Percentiles rank a stretch among this genome's conserved stretches.
Evolutionary conservation across 2,888 invertebrate species (phyloP).

Genomic region (Eilema caniola): DNA sequence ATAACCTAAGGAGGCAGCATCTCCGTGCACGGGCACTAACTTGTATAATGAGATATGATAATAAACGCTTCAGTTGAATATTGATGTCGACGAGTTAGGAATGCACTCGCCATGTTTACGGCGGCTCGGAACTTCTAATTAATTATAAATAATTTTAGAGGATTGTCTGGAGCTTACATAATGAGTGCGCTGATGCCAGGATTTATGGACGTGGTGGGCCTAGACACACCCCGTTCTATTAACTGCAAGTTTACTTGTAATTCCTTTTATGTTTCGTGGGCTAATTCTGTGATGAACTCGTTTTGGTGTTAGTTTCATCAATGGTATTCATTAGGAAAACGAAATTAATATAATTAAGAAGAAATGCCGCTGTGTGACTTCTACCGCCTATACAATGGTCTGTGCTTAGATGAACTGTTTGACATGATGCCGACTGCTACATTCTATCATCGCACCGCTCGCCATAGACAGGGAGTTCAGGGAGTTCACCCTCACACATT

Average conservation of each 20-base stretch:
- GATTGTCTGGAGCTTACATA: slow-evolving; percentile 35
- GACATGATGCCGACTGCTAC: too few relatives aligned
- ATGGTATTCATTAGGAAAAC: too few relatives aligned
- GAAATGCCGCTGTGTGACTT: too few relatives aligned
- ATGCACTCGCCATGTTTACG: slow-evolving; percentile 80
- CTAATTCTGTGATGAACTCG: background rate
- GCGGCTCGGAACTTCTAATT: slow-evolving; percentile 54
- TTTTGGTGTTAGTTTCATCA: too few relatives aligned
- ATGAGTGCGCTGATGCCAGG: slow-evolving; percentile 5
- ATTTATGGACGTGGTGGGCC: slow-evolving; percentile 5
- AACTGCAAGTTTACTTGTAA: background rate
- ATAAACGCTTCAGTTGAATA: slow-evolving; percentile 85
- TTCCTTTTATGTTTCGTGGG: background rate
- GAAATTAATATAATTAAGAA: too few relatives aligned
- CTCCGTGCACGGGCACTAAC: slow-evolving; percentile 83
- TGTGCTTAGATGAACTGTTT: too few relatives aligned
- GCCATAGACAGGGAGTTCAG: too few relatives aligned
- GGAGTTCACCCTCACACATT: too few relatives aligned
- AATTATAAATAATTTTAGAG: slow-evolving; percentile 52
- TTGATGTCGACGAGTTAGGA: slow-evolving; percentile 84
- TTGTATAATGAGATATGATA: slow-evolving; percentile 87
- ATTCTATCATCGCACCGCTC: too few relatives aligned
- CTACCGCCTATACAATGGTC: too few relatives aligned
- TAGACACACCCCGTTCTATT: background rate
- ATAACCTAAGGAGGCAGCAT: slow-evolving; percentile 79